Evolutionary conservation across 35 echinoderm and acorn worm species (phyloP), one percentile per base, ranked within the genome.

Genomic region (Ophioderma brevispina): DNA sequence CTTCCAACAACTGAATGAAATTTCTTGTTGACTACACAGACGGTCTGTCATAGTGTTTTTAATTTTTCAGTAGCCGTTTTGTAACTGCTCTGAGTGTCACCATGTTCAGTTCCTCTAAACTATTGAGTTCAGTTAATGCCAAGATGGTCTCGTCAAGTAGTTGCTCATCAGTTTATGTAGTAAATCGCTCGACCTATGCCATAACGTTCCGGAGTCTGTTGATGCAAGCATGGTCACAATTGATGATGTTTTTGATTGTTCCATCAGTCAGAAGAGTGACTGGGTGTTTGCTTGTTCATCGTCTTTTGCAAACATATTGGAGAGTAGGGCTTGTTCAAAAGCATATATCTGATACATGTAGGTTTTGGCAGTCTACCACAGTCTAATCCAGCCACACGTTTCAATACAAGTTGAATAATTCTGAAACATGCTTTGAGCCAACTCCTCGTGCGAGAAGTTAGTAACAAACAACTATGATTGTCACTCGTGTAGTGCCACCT

Each of bases 301-400:
- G 31, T 46, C 79, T 63, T 70, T 93, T 0, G 88, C 92, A 46
- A 37, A 35, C 31, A 91, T 2, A 78, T 91, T 91, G 6, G 87
- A 38, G 6, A 94, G 82, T 0, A 94, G n/a, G 0, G 92, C 92
- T 52, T 94, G 87, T 77, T 94, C 93, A 91, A 94, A 91, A 10
- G 88, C 93, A 94, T 94, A 13, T 76, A 81, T 64, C 92, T 39
- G 14, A 93, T 89, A 14, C 6, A 76, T 6, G 92, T 93, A 4
- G 92, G 92, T 39, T 89, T 93, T 37, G 92, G 92, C 0, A 93
- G 79, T 39, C 41, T 64, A 0, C 92, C 92, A 84, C 85, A 88
- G 28, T 88, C 80, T 21, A 93, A 18, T 21, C 86, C 86, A 75
- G 78, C 92, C 25, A 93, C 78, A 33, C 64, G 31, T 39, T 89